Evolutionary conservation across 2,113 vertebrate genomes (phyloP).

Genomic region (Pyxicephalus adspersus): DNA sequence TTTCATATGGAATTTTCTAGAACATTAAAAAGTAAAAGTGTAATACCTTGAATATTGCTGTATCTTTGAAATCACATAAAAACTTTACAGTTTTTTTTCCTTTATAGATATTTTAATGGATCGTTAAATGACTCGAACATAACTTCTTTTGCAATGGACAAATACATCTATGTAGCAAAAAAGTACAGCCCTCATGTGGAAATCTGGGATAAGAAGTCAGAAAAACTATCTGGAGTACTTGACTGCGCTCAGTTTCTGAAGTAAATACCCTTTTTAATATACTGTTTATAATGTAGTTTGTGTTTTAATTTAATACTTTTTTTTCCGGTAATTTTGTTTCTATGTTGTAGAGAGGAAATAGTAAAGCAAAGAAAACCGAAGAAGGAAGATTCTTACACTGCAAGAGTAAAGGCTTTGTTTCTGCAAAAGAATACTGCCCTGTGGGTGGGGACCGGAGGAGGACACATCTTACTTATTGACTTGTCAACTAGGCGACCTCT

Average conservation of each 20-base stretch:
- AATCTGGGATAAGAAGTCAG: constrained; percentile 91
- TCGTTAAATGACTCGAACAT: constrained; percentile 81
- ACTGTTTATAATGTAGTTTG: not conserved
- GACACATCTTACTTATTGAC: constrained; percentile 87
- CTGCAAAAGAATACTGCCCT: constrained; percentile 84
- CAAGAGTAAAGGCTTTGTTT: constrained; percentile 86
- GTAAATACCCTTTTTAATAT: constrained; percentile 66
- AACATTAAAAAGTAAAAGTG: too few relatives aligned
- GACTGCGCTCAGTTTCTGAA: constrained; percentile 86
- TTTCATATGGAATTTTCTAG: too few relatives aligned
- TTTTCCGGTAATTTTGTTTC: not conserved
- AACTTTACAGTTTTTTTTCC: not conserved
- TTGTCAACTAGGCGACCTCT: constrained; percentile 81
- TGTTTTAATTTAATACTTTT: not conserved
- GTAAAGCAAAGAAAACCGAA: constrained; percentile 61
- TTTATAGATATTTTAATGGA: constrained; percentile 74
- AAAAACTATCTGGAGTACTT: constrained; percentile 84
- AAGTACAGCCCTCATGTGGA: constrained; percentile 84
- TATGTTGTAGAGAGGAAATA: constrained; percentile 68
- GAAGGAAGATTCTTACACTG: constrained; percentile 72
- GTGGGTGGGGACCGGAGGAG: constrained; percentile 92
- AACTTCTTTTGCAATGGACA: constrained; percentile 86
- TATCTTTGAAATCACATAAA: not conserved
- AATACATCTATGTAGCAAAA: constrained; percentile 87
- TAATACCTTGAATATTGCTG: too few relatives aligned